Evolutionary conservation across 1,140 invertebrate genomes (phyloP), one percentile per base, ranked within the genome.

Genomic region (Drosophila mayri): DNA sequence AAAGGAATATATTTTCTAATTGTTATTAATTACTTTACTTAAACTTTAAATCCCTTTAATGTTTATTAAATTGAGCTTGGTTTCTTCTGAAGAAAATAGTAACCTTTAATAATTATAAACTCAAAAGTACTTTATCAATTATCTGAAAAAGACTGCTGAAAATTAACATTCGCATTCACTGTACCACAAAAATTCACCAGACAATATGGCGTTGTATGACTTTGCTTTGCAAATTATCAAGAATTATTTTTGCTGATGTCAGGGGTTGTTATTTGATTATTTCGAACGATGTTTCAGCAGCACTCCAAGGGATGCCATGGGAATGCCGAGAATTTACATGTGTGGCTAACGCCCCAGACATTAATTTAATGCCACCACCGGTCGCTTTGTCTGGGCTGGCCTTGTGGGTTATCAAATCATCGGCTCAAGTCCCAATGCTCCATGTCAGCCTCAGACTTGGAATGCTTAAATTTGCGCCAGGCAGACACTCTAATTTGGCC

Each of bases 311-410:
- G 61, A 76, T 28, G 44, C 5, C 63, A 35, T 35, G 35, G 35
- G 35, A 35, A 54, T 57, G 55, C 62, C n/a, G n/a, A 63, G 44
- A 83, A 88, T 87, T 80, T 88, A 74, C 83, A 88, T 83, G 71
- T 80, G 75, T 73, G 66, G 76, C 66, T 68, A 60, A 73, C 76
- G 41, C 76, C 79, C 76, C 61, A 50, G 44, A 55, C 77, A 88
- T 90, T 88, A 73, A 66, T 83, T 83, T 61, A 77, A 84, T 84
- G 81, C 37, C 76, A 72, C 52, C 50, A 37, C 32, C 50, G 32
- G 32, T 37, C 59, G 59, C 75, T 72, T 6, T 8, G 40, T n/a
- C 44, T 25, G 44, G 14, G 7, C 74, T 46, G 63, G 64, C 35
- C 50, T 64, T 79, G 73, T 40, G 57, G 58, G 30, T 70, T 64